Evolutionary conservation across 2,797 vertebrate species (phyloP).

Genomic region (Xenops minutus): DNA sequence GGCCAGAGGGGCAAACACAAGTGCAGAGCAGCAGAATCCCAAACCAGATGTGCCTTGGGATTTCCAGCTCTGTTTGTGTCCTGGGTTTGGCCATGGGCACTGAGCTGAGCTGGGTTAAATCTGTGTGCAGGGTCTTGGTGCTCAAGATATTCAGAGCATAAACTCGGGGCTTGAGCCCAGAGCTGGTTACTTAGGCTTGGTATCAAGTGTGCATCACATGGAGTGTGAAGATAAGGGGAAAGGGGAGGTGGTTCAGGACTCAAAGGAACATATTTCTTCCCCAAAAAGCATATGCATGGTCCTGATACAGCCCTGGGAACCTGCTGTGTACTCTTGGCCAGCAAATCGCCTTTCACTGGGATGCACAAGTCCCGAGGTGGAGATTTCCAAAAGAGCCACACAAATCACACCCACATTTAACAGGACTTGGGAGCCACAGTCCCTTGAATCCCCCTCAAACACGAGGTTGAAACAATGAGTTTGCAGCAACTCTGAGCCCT

Average conservation of each 20-base stretch:
- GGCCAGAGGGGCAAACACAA: neutral
- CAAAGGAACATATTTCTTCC: neutral
- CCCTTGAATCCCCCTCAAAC: neutral
- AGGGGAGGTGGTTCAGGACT: neutral
- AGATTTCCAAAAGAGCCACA: neutral
- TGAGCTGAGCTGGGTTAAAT: neutral
- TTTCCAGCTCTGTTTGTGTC: neutral
- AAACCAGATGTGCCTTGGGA: neutral
- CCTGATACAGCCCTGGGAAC: neutral
- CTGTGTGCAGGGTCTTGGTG: neutral
- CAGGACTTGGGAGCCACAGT: neutral
- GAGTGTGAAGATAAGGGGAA: neutral
- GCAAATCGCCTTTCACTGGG: neutral
- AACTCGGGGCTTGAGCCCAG: neutral
- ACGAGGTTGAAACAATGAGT: neutral
- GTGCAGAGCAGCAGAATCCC: neutral
- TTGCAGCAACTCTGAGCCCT: neutral
- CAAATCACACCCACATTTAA: neutral
- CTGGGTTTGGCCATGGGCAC: neutral
- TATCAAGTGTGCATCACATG: neutral
- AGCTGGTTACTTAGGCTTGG: neutral
- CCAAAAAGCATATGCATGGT: neutral
- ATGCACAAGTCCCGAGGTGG: neutral
- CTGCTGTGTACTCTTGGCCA: neutral
- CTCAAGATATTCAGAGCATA: neutral